These are phyloP conservation scores for Diarsia dahlii DNA, from an alignment of 2,888 invertebrate species.

Conservation along the genomic window DNA sequence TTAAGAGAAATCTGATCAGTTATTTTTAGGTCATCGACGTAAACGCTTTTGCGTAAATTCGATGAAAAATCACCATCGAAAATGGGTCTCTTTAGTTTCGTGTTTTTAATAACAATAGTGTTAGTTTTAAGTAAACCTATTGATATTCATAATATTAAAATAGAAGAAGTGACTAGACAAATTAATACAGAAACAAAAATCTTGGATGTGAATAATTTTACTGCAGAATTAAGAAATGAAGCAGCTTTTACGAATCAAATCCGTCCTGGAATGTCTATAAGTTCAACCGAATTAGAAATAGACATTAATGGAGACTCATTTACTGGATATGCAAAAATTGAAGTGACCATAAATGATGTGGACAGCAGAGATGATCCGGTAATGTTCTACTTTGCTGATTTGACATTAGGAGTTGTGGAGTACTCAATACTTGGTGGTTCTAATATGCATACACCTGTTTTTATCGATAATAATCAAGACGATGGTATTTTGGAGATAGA, in stretches of 20 bases:
- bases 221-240: neutral
- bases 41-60: conserved; percentile 57
- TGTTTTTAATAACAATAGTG: conserved; percentile 61
- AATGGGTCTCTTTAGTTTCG: conserved; percentile 66
- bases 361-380: conserved; percentile 72
- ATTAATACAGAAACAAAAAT: conserved; percentile 6
- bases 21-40: conserved; percentile 48
- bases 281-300: conserved; percentile 72
- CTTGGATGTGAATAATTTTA: conserved; percentile 25
- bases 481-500: conserved; percentile 73
- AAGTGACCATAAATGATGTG: conserved; percentile 68
- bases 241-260: conserved; percentile 65
- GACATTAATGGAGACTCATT: conserved; percentile 70
- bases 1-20: conserved; percentile 46
- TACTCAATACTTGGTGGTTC: conserved; percentile 69
- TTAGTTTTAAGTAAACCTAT: conserved; percentile 69
- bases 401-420: conserved; percentile 70
- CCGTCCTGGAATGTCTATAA: conserved; percentile 76
- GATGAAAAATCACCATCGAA: conserved; percentile 52
- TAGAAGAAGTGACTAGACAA: neutral
- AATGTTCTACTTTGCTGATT: conserved; percentile 69
- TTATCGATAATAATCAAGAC: conserved; percentile 70
- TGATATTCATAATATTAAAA: conserved; percentile 20
- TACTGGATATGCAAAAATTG: conserved; percentile 68
- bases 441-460: conserved; percentile 42